phyloP scores from a whole-genome alignment of 2,888 invertebrate genomes.

The Mythimna lalbum region DNA sequence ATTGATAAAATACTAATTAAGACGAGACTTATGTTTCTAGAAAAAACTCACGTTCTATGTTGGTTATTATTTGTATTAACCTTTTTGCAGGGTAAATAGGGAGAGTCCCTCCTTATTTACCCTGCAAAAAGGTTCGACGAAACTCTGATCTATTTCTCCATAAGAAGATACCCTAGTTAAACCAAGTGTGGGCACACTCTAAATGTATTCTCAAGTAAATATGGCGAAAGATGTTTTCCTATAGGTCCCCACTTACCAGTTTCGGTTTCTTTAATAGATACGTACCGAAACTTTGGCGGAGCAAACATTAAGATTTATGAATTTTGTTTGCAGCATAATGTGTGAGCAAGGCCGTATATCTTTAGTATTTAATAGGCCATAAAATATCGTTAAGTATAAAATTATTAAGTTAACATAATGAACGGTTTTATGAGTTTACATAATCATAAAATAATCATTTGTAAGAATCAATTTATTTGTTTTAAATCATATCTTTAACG shows the following conservation, averaged over 20 bases:
- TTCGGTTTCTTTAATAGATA: conserved; percentile 12
- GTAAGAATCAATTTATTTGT: background rate
- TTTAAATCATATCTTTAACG: no score
- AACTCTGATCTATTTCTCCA: no score
- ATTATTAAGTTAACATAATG: conserved; percentile 9
- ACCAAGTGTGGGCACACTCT: no score
- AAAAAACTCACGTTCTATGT: no score
- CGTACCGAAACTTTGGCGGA: conserved; percentile 23
- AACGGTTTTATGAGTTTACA: background rate
- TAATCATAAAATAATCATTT: conserved; percentile 3
- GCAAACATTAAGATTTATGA: conserved; percentile 51
- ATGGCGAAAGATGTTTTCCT: background rate
- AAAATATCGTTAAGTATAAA: conserved; percentile 37
- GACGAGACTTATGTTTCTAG: no score
- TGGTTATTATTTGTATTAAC: no score
- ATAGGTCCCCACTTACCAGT: background rate
- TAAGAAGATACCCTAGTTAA: no score
- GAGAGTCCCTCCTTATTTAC: no score
- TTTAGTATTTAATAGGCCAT: conserved; percentile 38
- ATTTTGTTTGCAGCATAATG: conserved; percentile 47
- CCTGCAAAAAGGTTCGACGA: no score
- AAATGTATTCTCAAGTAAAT: no score
- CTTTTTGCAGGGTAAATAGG: no score
- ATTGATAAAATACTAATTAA: no score
- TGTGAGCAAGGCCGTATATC: conserved; percentile 17